These are phyloP conservation scores for Strongylocentrotus purpuratus DNA, from an alignment of 35 echinoderm and acorn worm genomes.

Conservation along the genomic window DNA sequence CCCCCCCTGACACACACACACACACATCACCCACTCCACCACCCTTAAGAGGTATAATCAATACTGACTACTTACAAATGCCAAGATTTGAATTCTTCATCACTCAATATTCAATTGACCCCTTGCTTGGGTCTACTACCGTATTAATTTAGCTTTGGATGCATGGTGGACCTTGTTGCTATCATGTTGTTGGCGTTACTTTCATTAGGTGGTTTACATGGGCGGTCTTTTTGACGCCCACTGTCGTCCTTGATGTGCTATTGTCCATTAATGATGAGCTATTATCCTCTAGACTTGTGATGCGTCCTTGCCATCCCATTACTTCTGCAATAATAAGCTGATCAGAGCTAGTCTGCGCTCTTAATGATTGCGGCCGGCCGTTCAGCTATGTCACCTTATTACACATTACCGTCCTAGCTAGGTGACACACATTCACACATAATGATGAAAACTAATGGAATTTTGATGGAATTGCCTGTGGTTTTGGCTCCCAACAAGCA, in stretches of 20 bases:
- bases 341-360: background rate
- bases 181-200: background rate
- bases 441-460: background rate
- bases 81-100: background rate
- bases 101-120: background rate
- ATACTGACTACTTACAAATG: background rate
- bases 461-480: background rate
- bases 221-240: background rate
- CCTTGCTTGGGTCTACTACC: background rate
- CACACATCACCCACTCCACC: background rate
- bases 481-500: background rate
- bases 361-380: background rate
- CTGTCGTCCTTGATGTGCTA: background rate
- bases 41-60: background rate
- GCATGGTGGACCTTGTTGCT: background rate
- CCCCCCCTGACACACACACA: no score
- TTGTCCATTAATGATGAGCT: background rate
- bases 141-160: background rate
- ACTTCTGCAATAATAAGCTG: background rate
- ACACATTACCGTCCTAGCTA: background rate
- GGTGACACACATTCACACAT: background rate
- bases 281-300: slow-evolving; percentile 19
- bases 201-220: background rate
- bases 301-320: background rate
- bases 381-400: background rate